Conservation (phyloP, 2,113 vertebrate species). For the Epinephelus moara region DNA sequence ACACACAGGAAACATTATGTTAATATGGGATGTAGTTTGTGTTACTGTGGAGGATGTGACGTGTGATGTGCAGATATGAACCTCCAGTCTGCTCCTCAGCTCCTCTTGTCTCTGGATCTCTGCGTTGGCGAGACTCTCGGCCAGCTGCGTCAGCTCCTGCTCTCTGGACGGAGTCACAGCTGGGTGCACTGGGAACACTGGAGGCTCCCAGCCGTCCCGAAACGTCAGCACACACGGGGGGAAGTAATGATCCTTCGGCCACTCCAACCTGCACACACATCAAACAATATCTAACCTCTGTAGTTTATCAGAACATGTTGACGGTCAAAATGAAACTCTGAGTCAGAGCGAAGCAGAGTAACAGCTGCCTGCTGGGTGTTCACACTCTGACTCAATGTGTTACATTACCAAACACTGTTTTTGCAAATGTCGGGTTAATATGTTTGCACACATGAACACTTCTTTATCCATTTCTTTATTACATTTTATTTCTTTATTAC, state of each 20-base stretch:
- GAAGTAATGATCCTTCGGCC: slow-evolving; percentile 95
- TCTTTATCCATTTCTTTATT: too few species aligned
- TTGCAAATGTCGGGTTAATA: too few species aligned
- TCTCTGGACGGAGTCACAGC: slow-evolving; percentile 81
- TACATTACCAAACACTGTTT: too few species aligned
- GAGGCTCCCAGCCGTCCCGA: slow-evolving; percentile 94
- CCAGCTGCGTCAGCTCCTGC: slow-evolving; percentile 87
- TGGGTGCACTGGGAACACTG: slow-evolving; percentile 82
- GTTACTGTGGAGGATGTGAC: too few species aligned
- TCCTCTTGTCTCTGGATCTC: slow-evolving; percentile 87
- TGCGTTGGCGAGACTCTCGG: slow-evolving; percentile 82
- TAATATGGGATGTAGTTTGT: neutral
- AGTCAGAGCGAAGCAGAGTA: too few species aligned
- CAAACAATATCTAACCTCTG: too few species aligned
- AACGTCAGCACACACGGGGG: slow-evolving; percentile 89
- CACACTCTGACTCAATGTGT: too few species aligned
- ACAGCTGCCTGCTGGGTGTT: too few species aligned
- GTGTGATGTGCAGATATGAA: neutral
- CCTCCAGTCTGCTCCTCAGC: slow-evolving; percentile 85
- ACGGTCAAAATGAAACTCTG: too few species aligned
- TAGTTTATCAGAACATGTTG: too few species aligned
- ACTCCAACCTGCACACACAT: slow-evolving; percentile 88
- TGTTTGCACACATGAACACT: too few species aligned
- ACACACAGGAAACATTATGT: neutral
- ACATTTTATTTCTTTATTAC: too few species aligned